Evolutionary conservation across 2,888 invertebrate genomes (phyloP).

Genomic region (Acrobasis repandana): DNA sequence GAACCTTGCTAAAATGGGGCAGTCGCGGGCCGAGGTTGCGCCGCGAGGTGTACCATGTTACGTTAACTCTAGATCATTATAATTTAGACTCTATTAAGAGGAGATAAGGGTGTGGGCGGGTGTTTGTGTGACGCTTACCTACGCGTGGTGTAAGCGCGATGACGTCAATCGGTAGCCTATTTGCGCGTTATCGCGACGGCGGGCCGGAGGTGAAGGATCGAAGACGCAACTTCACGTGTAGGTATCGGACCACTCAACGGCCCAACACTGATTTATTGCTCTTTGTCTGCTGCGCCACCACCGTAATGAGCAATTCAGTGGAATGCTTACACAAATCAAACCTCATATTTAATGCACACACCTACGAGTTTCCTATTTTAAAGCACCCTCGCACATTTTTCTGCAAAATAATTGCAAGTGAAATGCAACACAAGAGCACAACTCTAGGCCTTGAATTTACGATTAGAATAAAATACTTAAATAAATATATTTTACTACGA

Average conservation of each 20-base stretch:
- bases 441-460: no score
- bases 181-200: conserved; percentile 59
- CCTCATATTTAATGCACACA: neutral
- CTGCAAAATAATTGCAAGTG: no score
- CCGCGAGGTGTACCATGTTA: conserved; percentile 33
- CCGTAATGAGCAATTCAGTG: conserved; percentile 1
- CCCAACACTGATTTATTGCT: conserved; percentile 61
- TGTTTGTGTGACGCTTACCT: conserved; percentile 46
- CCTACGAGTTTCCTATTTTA: no score
- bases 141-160: conserved; percentile 46
- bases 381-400: no score
- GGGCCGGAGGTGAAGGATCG: conserved; percentile 70
- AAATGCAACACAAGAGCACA: no score
- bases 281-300: conserved; percentile 52
- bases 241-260: conserved; percentile 40
- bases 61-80: conserved; percentile 20
- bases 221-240: conserved; percentile 63
- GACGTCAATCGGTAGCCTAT: conserved; percentile 77
- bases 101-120: conserved; percentile 38
- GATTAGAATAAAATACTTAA: no score
- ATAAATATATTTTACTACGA: no score
- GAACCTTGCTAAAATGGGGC: conserved; percentile 63
- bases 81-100: conserved; percentile 38
- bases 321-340: neutral
- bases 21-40: conserved; percentile 55